A percentile compares a stretch with the other conserved stretches of the same genome.
These are phyloP conservation scores for Leptodactylus fallax DNA, from an alignment of 2,797 vertebrate genomes.

Conservation along the genomic window DNA sequence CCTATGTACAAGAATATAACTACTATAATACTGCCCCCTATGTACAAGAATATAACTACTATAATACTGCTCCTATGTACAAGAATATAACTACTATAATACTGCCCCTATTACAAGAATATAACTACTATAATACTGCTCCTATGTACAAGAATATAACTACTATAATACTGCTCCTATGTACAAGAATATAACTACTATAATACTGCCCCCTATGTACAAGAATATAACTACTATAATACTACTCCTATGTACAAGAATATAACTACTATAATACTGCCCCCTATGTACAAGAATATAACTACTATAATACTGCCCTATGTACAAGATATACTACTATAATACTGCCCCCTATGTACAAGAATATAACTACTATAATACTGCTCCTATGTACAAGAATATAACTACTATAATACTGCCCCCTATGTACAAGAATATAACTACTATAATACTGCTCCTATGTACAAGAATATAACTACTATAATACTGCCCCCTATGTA, in stretches of 20 bases:
- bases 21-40: not conserved
- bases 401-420: conserved; percentile 1
- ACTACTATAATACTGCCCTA: conserved; percentile 13
- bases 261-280: not conserved
- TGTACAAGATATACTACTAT: conserved; percentile 6
- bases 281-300: not conserved
- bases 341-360: not conserved
- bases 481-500: conserved; percentile 10
- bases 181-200: conserved; percentile 6
- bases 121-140: conserved; percentile 13
- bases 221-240: conserved; percentile 20
- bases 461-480: conserved; percentile 6
- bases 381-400: not conserved
- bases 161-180: conserved; percentile 9
- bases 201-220: not conserved
- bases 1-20: not conserved
- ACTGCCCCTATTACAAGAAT: not conserved
- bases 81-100: conserved; percentile 8
- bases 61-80: not conserved
- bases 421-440: conserved; percentile 1
- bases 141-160: conserved; percentile 12
- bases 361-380: conserved; percentile 15
- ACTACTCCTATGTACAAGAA: not conserved
- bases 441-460: conserved; percentile 9
- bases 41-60: conserved; percentile 1